These are phyloP conservation scores for Ciconia nigra DNA, from an alignment of 2,797 vertebrate genomes.

Conservation along the genomic window DNA sequence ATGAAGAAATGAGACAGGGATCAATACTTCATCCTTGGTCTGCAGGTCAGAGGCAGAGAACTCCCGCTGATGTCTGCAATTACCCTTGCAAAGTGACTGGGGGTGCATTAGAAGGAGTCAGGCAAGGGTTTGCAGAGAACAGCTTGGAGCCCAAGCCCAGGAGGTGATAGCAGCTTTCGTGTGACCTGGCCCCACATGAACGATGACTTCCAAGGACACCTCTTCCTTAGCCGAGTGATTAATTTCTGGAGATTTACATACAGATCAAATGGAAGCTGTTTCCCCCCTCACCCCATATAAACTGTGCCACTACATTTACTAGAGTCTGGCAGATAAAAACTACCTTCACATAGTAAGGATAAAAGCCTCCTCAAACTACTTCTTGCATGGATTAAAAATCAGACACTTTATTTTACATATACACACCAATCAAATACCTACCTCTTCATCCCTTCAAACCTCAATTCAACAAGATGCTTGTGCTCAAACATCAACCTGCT, in stretches of 20 bases:
- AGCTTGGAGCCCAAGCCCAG: background rate
- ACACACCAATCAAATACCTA: background rate
- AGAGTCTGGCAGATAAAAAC: slow-evolving; percentile 1
- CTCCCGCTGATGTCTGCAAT: background rate
- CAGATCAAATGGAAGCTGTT: slow-evolving; percentile 1
- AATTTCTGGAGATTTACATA: background rate
- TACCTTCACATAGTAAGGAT: background rate
- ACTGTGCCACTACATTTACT: background rate
- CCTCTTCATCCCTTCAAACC: background rate
- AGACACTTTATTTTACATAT: background rate
- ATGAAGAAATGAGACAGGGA: background rate
- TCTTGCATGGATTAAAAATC: background rate
- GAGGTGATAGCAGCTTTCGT: accelerated
- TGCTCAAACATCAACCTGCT: background rate
- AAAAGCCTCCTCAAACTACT: background rate
- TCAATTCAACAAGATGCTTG: background rate
- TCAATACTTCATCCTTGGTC: background rate
- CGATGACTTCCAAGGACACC: background rate
- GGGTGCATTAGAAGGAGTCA: background rate
- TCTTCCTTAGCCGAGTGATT: background rate
- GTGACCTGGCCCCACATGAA: background rate
- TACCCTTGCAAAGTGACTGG: background rate
- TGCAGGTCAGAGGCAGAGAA: background rate
- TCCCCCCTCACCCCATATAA: background rate
- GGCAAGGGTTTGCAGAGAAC: background rate